phyloP scores from a whole-genome alignment of 2,888 invertebrate species.

The Lasioglossum zephyrum region DNA sequence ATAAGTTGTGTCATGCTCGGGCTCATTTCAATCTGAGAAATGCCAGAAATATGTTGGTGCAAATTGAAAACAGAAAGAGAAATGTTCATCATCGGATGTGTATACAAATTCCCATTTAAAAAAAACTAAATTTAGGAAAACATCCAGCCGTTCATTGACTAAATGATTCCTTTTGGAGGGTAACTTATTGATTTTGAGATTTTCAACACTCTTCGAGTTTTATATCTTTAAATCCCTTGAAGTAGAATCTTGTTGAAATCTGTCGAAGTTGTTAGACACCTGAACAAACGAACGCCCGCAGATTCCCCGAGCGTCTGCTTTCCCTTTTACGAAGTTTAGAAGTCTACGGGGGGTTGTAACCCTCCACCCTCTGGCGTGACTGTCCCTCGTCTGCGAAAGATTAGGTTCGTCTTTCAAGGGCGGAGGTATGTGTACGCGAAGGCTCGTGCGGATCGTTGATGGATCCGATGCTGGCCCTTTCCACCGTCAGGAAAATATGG shows the following conservation, averaged over 20 bases:
- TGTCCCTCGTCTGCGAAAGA: conserved; percentile 62
- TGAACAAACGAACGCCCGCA: conserved; percentile 49
- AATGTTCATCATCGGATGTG: too few relatives aligned
- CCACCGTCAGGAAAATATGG: conserved; percentile 45
- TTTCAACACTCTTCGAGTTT: background rate
- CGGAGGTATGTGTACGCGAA: conserved; percentile 21
- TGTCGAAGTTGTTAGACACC: conserved; percentile 36
- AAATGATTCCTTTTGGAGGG: too few relatives aligned
- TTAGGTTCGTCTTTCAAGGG: conserved; percentile 63
- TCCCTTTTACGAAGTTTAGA: conserved; percentile 57
- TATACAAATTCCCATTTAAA: too few relatives aligned
- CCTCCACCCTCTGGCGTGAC: conserved; percentile 47
- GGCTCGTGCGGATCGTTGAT: conserved; percentile 26
- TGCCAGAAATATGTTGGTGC: too few relatives aligned
- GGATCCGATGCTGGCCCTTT: conserved; percentile 34
- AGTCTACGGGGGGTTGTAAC: conserved; percentile 30
- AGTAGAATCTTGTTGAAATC: conserved; percentile 27
- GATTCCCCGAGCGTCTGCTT: conserved; percentile 42
- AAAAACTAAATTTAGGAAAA: too few relatives aligned
- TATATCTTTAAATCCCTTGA: background rate
- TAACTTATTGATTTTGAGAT: too few relatives aligned
- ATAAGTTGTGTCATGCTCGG: too few relatives aligned
- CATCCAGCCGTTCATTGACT: too few relatives aligned
- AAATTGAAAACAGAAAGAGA: too few relatives aligned
- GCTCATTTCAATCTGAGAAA: too few relatives aligned